Conservation (phyloP, 64 coral and sea anemone genomes). For the Porites australiensis region DNA sequence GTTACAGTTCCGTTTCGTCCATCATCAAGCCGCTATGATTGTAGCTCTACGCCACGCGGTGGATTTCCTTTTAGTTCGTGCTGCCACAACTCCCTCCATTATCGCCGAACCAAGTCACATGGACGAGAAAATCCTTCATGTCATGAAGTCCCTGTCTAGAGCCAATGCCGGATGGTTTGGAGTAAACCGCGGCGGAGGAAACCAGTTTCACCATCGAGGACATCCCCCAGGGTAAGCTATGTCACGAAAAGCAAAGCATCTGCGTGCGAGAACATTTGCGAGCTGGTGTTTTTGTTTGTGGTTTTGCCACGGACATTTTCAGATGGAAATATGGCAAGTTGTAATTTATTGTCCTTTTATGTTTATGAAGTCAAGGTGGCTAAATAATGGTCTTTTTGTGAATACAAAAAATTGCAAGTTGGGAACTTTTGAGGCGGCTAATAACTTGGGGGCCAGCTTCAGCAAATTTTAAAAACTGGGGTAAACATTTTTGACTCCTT, state of each 20-base stretch:
- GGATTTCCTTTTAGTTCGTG: slow-evolving; percentile 82
- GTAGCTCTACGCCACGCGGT: slow-evolving; percentile 92
- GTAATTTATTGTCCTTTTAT: too few species aligned
- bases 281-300: neutral
- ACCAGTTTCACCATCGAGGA: slow-evolving; percentile 49
- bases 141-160: slow-evolving; percentile 85
- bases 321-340: too few species aligned
- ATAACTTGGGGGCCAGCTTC: too few species aligned
- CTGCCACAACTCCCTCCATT: slow-evolving; percentile 70
- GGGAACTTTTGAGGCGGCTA: too few species aligned
- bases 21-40: slow-evolving; percentile 88
- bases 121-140: slow-evolving; percentile 85
- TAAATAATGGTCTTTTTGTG: too few species aligned
- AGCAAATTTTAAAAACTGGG: too few species aligned
- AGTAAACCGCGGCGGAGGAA: slow-evolving; percentile 11
- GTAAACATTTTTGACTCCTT: too few species aligned
- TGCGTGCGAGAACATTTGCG: neutral
- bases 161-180: slow-evolving; percentile 87
- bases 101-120: slow-evolving; percentile 79
- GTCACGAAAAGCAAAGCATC: neutral
- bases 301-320: neutral
- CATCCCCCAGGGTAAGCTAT: slow-evolving; percentile 62
- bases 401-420: too few species aligned
- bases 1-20: slow-evolving; percentile 91
- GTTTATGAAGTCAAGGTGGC: too few species aligned